Conservation (phyloP, 2,113 vertebrate genomes). For the Hemiprocne comata region DNA sequence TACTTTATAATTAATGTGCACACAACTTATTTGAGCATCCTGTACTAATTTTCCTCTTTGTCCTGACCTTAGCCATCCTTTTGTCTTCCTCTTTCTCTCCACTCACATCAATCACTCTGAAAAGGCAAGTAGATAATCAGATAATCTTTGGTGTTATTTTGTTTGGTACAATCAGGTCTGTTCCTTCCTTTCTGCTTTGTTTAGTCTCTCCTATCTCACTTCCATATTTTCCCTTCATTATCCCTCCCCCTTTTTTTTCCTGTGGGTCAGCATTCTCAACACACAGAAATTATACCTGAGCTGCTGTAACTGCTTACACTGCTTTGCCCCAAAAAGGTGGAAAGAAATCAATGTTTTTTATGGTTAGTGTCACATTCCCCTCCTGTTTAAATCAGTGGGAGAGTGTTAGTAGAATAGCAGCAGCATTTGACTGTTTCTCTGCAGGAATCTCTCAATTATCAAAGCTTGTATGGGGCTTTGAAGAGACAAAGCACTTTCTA, state of each 20-base stretch:
- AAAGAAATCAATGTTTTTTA: background rate
- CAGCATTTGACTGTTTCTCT: background rate
- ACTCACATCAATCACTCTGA: background rate
- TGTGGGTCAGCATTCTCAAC: background rate
- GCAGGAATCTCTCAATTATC: slow-evolving; percentile 20
- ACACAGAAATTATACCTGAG: background rate
- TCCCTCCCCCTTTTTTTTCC: background rate
- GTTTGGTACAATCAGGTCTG: background rate
- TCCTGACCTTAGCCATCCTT: background rate
- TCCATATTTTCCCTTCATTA: background rate
- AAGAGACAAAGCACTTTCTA: slow-evolving; percentile 15
- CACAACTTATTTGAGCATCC: background rate
- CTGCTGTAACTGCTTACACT: background rate
- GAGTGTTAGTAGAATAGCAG: background rate
- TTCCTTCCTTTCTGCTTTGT: background rate
- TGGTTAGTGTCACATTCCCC: background rate
- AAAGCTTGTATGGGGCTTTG: background rate
- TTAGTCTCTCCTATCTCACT: background rate
- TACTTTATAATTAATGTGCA: background rate
- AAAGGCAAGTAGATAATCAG: background rate
- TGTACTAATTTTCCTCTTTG: background rate
- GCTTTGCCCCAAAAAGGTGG: background rate
- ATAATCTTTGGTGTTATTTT: background rate
- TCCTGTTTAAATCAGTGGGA: background rate
- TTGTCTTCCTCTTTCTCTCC: background rate